A percentile compares a stretch with the other conserved stretches of the same genome.
Evolutionary conservation across 2,797 vertebrate species (phyloP).

Genomic region (Cynopterus sphinx): DNA sequence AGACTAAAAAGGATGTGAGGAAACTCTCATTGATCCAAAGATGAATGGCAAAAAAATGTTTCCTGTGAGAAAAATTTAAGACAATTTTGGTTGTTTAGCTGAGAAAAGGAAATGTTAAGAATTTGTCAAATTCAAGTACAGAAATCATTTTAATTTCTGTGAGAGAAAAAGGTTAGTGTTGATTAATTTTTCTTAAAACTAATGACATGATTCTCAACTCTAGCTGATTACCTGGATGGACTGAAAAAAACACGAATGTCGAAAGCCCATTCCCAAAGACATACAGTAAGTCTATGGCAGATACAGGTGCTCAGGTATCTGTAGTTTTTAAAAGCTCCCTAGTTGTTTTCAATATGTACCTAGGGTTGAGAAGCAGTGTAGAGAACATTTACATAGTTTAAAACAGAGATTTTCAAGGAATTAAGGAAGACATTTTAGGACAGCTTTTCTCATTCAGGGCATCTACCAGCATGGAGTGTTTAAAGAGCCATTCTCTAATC

Average conservation of each 20-base stretch:
- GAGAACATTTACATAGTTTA: not conserved
- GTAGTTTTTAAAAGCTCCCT: not conserved
- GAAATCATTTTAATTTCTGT: not conserved
- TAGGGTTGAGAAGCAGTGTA: not conserved
- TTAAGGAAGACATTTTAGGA: not conserved
- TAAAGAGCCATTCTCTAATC: not conserved
- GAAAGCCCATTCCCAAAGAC: not conserved
- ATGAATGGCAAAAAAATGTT: not conserved
- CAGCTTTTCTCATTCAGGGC: not conserved
- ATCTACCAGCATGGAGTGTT: not conserved
- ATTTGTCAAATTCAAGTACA: not conserved
- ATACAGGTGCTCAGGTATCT: not conserved
- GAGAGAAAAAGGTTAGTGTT: not conserved
- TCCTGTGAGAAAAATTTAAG: not conserved
- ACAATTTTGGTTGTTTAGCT: not conserved
- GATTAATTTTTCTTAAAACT: not conserved
- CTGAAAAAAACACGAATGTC: not conserved
- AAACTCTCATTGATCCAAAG: not conserved
- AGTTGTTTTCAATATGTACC: not conserved
- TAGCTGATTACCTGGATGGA: not conserved
- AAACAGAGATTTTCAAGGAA: not conserved
- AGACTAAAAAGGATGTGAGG: not conserved
- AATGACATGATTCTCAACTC: not conserved
- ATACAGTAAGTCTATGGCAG: not conserved
- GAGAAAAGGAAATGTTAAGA: slow-evolving; percentile 12